A percentile compares a stretch with the other conserved stretches of the same genome.
These are phyloP conservation scores for Arothron firmamentum DNA, from an alignment of 2,113 vertebrate species.

Conservation along the genomic window DNA sequence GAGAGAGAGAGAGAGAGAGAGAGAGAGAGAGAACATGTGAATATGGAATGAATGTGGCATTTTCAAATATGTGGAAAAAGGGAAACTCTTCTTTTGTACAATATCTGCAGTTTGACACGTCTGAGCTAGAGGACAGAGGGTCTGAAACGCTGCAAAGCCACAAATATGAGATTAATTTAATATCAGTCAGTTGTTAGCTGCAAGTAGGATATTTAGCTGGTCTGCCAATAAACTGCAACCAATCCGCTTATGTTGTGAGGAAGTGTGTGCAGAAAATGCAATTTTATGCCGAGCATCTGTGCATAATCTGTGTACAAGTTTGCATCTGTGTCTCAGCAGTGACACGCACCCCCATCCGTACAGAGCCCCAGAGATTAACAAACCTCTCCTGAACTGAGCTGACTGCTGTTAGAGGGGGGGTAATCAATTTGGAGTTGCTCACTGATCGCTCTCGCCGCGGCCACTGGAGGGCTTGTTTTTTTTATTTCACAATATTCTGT, in stretches of 20 bases:
- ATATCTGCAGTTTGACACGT: too few species aligned
- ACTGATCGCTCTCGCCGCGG: slow-evolving; percentile 53
- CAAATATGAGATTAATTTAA: background rate
- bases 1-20: background rate
- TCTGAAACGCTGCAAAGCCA: too few species aligned
- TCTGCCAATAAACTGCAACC: slow-evolving; percentile 23
- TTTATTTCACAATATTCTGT: background rate
- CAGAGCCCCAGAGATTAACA: slow-evolving; percentile 44
- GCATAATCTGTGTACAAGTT: slow-evolving; percentile 38
- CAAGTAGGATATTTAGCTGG: slow-evolving; percentile 3
- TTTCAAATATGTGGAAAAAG: too few species aligned
- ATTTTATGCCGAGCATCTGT: slow-evolving; percentile 52
- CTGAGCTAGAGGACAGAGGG: too few species aligned
- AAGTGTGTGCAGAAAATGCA: slow-evolving; percentile 35
- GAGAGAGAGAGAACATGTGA: background rate
- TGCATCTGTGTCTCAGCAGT: slow-evolving; percentile 10
- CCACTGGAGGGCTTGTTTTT: slow-evolving; percentile 56
- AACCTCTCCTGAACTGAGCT: slow-evolving; percentile 42
- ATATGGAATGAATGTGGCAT: background rate
- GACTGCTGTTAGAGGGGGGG: slow-evolving; percentile 45
- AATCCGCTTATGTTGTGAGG: slow-evolving; percentile 29
- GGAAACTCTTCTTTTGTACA: too few species aligned
- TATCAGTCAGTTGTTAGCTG: slow-evolving; percentile 1
- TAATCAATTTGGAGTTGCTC: slow-evolving; percentile 65
- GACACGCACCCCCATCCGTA: slow-evolving; percentile 3